A percentile compares a stretch with the other conserved stretches of the same genome.
phyloP scores from a whole-genome alignment of 2,797 vertebrate genomes.

The Acrossocheilus fasciatus region DNA sequence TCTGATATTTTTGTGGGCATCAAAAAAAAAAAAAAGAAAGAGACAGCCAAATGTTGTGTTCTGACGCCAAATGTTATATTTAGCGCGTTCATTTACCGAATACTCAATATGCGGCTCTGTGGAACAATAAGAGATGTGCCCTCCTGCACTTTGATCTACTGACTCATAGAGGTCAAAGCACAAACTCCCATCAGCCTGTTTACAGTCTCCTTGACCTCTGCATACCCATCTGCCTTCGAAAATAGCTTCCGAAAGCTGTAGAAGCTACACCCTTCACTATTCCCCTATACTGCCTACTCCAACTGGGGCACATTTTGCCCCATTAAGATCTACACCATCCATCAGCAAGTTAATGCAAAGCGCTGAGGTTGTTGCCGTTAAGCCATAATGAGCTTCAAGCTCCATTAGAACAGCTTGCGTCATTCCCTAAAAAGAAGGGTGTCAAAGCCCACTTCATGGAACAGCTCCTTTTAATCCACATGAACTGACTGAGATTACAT shows the following conservation, averaged over 20 bases:
- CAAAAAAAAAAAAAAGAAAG: background rate
- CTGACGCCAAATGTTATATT: conserved; percentile 25
- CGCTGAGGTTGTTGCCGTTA: conserved; percentile 62
- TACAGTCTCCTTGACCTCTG: background rate
- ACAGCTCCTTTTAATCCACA: conserved; percentile 8
- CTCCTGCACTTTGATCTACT: conserved; percentile 11
- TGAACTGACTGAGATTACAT: background rate
- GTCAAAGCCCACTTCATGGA: conserved; percentile 12
- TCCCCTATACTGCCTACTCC: conserved; percentile 52
- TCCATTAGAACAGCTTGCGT: conserved; percentile 70
- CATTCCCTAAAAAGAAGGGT: conserved; percentile 44
- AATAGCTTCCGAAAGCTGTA: conserved; percentile 6
- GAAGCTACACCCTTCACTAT: background rate
- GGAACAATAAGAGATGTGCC: conserved; percentile 15
- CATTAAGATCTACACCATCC: conserved; percentile 55
- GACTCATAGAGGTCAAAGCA: conserved; percentile 19
- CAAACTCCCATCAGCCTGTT: conserved; percentile 5
- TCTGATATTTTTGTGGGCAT: conserved; percentile 4
- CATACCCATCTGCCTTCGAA: background rate
- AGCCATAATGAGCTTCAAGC: conserved; percentile 72
- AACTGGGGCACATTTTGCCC: conserved; percentile 48
- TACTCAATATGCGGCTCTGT: background rate
- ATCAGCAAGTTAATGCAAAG: conserved; percentile 68
- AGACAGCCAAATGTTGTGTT: background rate
- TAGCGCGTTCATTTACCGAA: conserved; percentile 16